Percentiles rank a stretch among this genome's conserved stretches.
Conservation (phyloP, 2,888 invertebrate genomes). For the Tetranychus piercei region DNA sequence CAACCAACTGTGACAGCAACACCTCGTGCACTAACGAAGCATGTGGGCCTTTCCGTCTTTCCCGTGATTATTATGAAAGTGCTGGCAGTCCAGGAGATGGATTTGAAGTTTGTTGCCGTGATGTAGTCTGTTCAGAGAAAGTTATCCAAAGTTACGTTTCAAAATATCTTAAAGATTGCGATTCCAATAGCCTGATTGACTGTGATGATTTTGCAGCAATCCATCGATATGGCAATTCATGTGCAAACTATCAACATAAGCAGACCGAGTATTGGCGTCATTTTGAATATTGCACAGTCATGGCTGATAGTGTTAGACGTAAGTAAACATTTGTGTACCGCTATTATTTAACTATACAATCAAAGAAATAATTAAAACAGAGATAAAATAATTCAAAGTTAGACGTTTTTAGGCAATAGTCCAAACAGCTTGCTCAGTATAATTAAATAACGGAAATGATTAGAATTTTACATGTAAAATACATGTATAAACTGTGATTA, state of each 20-base stretch:
- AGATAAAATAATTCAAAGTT: too few relatives aligned
- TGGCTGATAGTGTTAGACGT: conserved; percentile 4
- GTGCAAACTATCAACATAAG: not conserved
- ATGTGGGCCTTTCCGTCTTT: not conserved
- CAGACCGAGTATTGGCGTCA: conserved; percentile 5
- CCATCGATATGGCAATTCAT: not conserved
- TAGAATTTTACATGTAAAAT: too few relatives aligned
- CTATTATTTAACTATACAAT: too few relatives aligned
- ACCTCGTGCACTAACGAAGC: not conserved
- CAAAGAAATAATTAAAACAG: too few relatives aligned
- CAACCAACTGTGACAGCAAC: conserved; percentile 11
- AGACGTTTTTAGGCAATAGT: not conserved
- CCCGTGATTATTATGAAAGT: not conserved
- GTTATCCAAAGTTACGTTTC: conserved; percentile 10
- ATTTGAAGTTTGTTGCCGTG: not conserved
- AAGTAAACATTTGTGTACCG: not conserved
- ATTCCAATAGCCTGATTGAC: conserved; percentile 4
- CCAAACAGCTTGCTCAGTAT: too few relatives aligned
- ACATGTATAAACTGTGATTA: too few relatives aligned
- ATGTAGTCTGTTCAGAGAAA: not conserved
- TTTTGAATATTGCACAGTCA: conserved; percentile 10
- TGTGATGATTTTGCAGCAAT: conserved; percentile 15
- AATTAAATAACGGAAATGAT: too few relatives aligned
- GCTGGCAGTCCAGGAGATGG: not conserved
- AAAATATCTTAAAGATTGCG: conserved; percentile 13